Conservation (phyloP, 2,113 vertebrate species). For the Zosterops japonicus region DNA sequence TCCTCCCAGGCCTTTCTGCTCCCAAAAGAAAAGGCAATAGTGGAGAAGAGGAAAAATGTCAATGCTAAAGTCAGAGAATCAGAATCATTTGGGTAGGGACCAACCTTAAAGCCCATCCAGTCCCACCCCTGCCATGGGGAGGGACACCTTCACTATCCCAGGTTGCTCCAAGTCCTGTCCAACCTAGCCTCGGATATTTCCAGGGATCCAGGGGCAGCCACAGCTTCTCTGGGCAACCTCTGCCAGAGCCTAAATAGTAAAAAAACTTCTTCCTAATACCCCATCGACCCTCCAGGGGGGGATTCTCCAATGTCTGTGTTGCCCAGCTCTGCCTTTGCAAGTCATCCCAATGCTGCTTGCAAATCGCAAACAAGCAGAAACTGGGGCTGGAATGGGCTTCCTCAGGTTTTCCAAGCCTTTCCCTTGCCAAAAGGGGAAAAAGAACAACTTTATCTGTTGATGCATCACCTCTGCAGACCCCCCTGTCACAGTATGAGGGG, state of each 20-base stretch:
- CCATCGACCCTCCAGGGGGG: rapidly evolving
- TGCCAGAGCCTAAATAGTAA: background rate
- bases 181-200: background rate
- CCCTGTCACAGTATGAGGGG: background rate
- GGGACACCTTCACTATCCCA: background rate
- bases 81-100: background rate
- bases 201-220: background rate
- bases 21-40: background rate
- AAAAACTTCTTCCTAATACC: background rate
- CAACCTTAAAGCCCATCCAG: background rate
- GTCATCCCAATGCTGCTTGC: background rate
- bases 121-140: background rate
- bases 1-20: background rate
- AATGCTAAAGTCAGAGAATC: background rate
- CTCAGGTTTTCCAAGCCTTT: no score
- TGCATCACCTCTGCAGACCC: background rate
- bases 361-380: background rate
- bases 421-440: background rate
- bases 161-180: rapidly evolving
- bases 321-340: background rate
- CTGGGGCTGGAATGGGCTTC: background rate
- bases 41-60: background rate
- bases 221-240: background rate
- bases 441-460: background rate
- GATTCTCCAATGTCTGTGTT: background rate